Conservation (phyloP, 2,888 invertebrate genomes). For the Apamea sordens region DNA sequence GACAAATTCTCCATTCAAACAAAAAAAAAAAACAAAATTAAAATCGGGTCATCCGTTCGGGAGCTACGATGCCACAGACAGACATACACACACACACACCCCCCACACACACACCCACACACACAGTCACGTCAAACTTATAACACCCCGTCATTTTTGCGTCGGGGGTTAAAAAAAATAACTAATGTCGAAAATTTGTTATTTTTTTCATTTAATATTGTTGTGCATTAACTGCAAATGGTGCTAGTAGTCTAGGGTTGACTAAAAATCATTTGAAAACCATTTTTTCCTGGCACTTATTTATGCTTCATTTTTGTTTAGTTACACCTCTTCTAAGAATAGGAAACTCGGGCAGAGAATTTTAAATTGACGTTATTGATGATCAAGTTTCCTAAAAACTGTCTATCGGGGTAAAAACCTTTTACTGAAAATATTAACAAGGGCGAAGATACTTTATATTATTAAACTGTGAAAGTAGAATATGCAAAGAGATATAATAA, state of each 20-base stretch:
- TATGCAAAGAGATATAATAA: neutral
- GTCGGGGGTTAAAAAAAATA: too few relatives aligned
- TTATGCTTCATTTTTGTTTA: neutral
- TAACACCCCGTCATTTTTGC: too few relatives aligned
- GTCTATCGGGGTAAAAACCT: neutral
- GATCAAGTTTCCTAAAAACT: neutral
- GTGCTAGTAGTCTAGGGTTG: neutral
- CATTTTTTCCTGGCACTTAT: neutral
- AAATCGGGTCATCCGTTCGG: too few relatives aligned
- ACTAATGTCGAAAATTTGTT: neutral
- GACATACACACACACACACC: too few relatives aligned
- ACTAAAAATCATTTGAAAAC: neutral
- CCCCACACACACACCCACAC: too few relatives aligned
- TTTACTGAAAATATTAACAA: neutral
- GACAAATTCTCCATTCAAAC: too few relatives aligned
- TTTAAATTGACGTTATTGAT: neutral
- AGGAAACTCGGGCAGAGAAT: neutral
- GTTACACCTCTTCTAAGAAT: neutral
- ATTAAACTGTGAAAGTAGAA: neutral
- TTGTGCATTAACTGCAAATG: neutral
- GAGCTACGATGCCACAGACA: too few relatives aligned
- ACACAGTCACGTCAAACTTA: too few relatives aligned
- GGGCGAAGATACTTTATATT: neutral
- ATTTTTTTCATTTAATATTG: neutral
- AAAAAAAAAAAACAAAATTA: too few relatives aligned